Conservation (phyloP, 1,140 invertebrate genomes). For the Marisa cornuarietis region DNA sequence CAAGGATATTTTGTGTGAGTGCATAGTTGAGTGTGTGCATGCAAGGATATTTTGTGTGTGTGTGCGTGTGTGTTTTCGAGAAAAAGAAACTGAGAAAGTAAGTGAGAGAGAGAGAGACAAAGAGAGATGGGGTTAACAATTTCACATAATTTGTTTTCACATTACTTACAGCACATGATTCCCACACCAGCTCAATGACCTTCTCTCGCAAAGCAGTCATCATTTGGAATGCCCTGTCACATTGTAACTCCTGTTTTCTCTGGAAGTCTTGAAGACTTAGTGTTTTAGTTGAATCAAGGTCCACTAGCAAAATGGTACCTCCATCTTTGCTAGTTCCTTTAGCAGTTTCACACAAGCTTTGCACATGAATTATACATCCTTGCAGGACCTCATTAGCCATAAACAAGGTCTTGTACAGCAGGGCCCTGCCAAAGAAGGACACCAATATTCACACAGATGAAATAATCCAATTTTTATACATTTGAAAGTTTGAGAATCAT, state of each 20-base stretch:
- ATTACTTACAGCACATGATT: slow-evolving; percentile 62
- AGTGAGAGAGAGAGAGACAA: not conserved
- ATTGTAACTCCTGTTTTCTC: slow-evolving; percentile 47
- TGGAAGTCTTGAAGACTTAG: slow-evolving; percentile 60
- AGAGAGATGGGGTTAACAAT: too few relatives aligned
- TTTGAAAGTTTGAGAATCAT: too few relatives aligned
- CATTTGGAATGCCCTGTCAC: slow-evolving; percentile 46
- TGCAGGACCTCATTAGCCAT: slow-evolving; percentile 64
- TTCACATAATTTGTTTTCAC: not conserved
- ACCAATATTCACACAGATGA: too few relatives aligned
- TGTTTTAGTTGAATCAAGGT: slow-evolving; percentile 49
- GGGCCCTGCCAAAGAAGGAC: slow-evolving; percentile 34
- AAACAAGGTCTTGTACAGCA: slow-evolving; percentile 57
- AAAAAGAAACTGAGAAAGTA: too few relatives aligned
- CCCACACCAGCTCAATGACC: slow-evolving; percentile 61
- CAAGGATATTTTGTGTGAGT: too few relatives aligned
- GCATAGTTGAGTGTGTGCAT: too few relatives aligned
- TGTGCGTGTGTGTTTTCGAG: too few relatives aligned
- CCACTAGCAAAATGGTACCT: slow-evolving; percentile 52
- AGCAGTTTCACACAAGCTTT: slow-evolving; percentile 59
- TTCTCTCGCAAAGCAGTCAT: slow-evolving; percentile 52
- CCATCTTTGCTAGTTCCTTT: slow-evolving; percentile 52
- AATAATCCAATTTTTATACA: too few relatives aligned
- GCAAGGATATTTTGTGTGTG: too few relatives aligned
- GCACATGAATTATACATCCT: slow-evolving; percentile 61